phyloP scores from a whole-genome alignment of 2,113 vertebrate genomes.

The Ptyas mucosa region DNA sequence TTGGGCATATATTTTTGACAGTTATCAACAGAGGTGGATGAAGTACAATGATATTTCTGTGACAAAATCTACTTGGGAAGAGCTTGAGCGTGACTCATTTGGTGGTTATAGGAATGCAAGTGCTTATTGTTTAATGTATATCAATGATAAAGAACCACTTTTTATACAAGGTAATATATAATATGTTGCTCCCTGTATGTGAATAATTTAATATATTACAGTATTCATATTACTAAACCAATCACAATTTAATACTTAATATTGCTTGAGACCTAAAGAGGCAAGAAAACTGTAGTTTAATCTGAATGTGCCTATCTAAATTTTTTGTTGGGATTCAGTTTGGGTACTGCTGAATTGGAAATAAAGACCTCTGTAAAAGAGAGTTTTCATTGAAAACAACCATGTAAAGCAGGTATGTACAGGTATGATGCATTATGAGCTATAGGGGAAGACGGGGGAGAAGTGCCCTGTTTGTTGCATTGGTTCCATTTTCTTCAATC shows the following conservation, averaged over 20 bases:
- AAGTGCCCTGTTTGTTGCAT: not conserved
- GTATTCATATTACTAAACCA: not conserved
- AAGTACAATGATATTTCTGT: conserved; percentile 98
- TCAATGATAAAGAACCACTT: conserved; percentile 94
- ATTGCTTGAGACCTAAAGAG: not conserved
- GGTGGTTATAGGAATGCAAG: conserved; percentile 97
- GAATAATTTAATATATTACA: not conserved
- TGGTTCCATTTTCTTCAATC: not conserved
- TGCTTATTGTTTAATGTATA: conserved; percentile 98
- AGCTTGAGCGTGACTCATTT: conserved; percentile 94
- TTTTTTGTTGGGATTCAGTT: not conserved
- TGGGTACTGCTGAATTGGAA: not conserved
- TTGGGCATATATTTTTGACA: conserved; percentile 97
- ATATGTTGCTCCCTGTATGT: not conserved
- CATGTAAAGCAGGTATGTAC: not conserved
- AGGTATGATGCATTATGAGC: not conserved
- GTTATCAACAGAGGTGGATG: conserved; percentile 91
- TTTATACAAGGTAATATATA: conserved; percentile 86
- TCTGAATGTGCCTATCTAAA: not conserved
- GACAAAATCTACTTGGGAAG: conserved; percentile 97
- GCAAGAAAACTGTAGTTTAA: not conserved
- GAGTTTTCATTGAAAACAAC: not conserved
- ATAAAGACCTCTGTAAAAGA: not conserved
- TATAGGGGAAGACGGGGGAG: not conserved
- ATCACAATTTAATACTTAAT: not conserved